Conservation (phyloP, 2,797 vertebrate species). For the Tarsius wallacei region DNA sequence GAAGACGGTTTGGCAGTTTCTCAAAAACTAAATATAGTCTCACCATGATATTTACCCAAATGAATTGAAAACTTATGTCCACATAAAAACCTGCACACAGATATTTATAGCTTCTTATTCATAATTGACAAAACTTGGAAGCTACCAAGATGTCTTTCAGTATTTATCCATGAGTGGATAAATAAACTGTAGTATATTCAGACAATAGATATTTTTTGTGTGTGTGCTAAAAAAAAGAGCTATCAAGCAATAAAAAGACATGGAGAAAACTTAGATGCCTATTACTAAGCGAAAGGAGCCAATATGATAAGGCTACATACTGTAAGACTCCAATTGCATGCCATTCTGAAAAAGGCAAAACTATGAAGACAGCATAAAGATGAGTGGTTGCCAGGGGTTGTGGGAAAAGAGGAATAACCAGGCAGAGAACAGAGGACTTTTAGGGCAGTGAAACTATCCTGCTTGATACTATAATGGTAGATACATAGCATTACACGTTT, state of each 20-base stretch:
- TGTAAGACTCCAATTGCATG: not conserved
- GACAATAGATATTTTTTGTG: not conserved
- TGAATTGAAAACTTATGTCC: not conserved
- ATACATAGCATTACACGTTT: not conserved
- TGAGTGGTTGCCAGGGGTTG: not conserved
- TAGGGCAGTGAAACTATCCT: not conserved
- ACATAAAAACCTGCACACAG: not conserved
- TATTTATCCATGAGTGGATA: not conserved
- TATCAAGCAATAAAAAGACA: not conserved
- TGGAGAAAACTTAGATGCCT: not conserved
- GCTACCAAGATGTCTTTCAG: not conserved
- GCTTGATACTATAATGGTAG: not conserved
- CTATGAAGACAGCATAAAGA: not conserved
- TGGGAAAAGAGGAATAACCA: too few species aligned
- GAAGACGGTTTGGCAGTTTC: not conserved
- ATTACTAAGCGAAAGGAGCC: not conserved
- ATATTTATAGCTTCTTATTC: not conserved
- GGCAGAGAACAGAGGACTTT: not conserved
- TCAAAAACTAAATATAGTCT: not conserved
- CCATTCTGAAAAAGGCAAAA: not conserved
- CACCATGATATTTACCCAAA: not conserved
- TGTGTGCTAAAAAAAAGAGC: not conserved
- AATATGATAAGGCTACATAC: not conserved
- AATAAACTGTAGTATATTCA: not conserved
- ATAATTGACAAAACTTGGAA: not conserved